Evolutionary conservation across 2,797 vertebrate species (phyloP).

Genomic region (Siniperca undulata): DNA sequence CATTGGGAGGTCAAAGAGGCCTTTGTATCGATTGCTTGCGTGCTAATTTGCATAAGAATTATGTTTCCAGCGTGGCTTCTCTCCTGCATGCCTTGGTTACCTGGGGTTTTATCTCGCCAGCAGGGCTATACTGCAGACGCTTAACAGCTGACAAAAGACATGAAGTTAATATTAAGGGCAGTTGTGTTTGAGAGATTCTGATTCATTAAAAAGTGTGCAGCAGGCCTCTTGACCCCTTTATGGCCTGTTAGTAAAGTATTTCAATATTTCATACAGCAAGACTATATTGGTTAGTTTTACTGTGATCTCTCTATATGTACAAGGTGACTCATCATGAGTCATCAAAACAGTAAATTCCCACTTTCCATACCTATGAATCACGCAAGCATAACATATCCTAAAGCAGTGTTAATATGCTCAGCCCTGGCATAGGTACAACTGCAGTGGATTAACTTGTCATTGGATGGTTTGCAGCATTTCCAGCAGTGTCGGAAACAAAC

Average conservation of each 20-base stretch:
- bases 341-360: constrained; percentile 73
- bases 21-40: constrained; percentile 24
- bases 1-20: constrained; percentile 25
- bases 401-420: constrained; percentile 67
- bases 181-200: constrained; percentile 19
- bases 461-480: constrained; percentile 58
- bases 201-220: constrained; percentile 15
- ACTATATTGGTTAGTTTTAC: constrained; percentile 15
- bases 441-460: constrained; percentile 77
- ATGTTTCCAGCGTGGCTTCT: constrained; percentile 34
- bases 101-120: constrained; percentile 22
- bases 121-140: neutral
- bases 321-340: constrained; percentile 77
- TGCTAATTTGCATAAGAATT: constrained; percentile 41
- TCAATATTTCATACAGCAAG: constrained; percentile 2
- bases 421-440: constrained; percentile 58
- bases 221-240: neutral
- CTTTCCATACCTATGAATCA: constrained; percentile 76
- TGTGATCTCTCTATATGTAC: constrained; percentile 52
- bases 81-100: constrained; percentile 29
- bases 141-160: constrained; percentile 27
- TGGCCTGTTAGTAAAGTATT: constrained; percentile 3
- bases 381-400: constrained; percentile 54
- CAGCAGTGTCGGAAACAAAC: constrained; percentile 66
- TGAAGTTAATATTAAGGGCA: constrained; percentile 13